Conservation (phyloP, 2,888 invertebrate genomes). For the Melipona beecheii region DNA sequence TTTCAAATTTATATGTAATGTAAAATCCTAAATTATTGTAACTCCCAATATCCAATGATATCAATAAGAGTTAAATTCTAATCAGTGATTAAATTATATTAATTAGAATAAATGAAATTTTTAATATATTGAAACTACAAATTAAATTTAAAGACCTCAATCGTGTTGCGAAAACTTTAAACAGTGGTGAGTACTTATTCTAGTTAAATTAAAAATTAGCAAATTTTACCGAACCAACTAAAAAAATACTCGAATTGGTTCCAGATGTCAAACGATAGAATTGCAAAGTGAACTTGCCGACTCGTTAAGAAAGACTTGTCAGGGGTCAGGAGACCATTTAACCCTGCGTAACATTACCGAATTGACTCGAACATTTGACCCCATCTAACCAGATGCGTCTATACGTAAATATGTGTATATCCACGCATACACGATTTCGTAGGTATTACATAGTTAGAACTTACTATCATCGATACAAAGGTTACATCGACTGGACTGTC, state of each 20-base stretch:
- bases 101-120: neutral
- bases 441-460: conserved; percentile 27
- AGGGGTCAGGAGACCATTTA: conserved; percentile 79
- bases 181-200: too few relatives aligned
- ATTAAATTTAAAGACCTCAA: neutral
- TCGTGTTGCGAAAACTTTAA: neutral
- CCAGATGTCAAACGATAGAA: conserved; percentile 51
- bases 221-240: too few relatives aligned
- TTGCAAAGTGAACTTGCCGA: conserved; percentile 69
- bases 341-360: conserved; percentile 79
- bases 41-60: too few relatives aligned
- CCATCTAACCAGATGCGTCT: conserved; percentile 49
- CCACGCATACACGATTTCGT: neutral
- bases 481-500: conserved; percentile 34
- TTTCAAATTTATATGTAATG: neutral
- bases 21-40: too few relatives aligned
- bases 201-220: too few relatives aligned
- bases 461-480: conserved; percentile 42
- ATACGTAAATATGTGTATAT: conserved; percentile 17
- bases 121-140: neutral
- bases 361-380: conserved; percentile 81
- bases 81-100: too few relatives aligned
- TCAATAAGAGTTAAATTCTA: too few relatives aligned
- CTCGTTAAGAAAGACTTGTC: conserved; percentile 65
- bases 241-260: conserved; percentile 1